Base-by-base conservation (phyloP, 2,113 vertebrate species). In the Cricetomys ansorgei region DNA sequence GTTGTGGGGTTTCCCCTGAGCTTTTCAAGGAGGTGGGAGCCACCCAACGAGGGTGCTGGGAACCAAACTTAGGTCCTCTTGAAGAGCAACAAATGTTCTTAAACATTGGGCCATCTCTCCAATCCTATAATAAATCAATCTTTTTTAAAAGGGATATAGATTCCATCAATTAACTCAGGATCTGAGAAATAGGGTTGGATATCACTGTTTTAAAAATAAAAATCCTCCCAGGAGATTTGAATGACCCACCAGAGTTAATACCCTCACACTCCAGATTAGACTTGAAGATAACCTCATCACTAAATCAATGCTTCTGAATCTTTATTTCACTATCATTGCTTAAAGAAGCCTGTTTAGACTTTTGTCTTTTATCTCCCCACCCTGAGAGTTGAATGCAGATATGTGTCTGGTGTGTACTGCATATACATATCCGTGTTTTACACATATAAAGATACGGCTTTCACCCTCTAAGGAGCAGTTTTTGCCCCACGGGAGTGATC, bases 81-180 rank as follows among this genome's bases (percentile, higher is more conserved):
- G 13, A 40, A 81, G 79, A 81, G 12, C 37, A 23, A 34, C 77
- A 57, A 81, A 55, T 81, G 23, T 12, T 81, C 11, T 57, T 59
- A 15, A 53, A 81, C 37, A 59, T 1, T 57, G 37, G 57, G 57
- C 21, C 53, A 59, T 40, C 37, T 81, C 37, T 81, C 21, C 12
- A 57, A 7, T 21, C 53, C 37, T 81, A 59, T 27, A n/a, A 81
- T 23, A 79, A n/a, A 55, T 9, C 13, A 80, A 80, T 57, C 4
- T 34, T 31, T 72, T 40, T 21, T 12, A 45, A 73, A 62, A 80
- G 73, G 5, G 67, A 7, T 94, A 6, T 92, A 43, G 27, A 88
- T 69, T 96, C 64, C 11, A 76, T n/a, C 40, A 92, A 62, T 65
- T 87, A 77, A 73, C 83, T 95, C 31, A 67, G 67, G 57, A 93